phyloP scores from a whole-genome alignment of 2,797 vertebrate genomes.

The Chaetophractus vellerosus region DNA sequence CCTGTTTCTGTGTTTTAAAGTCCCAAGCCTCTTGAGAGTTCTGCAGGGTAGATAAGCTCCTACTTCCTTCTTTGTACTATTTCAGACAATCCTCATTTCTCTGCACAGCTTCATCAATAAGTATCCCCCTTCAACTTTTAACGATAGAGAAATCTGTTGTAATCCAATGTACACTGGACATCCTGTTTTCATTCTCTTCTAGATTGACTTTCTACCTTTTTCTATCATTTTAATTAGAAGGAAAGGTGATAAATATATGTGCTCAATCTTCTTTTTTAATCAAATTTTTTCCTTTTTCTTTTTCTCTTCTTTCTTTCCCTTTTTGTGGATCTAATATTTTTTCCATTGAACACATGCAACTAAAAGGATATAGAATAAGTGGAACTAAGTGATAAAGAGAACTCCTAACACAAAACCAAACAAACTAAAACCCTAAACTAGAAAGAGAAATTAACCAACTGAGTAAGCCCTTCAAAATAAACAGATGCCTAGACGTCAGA shows the following conservation, averaged over 20 bases:
- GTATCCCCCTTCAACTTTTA: not conserved
- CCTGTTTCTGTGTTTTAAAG: not conserved
- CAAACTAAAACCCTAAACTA: no score
- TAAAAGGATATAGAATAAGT: no score
- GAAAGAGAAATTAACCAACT: no score
- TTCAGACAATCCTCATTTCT: not conserved
- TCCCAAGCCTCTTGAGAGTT: not conserved
- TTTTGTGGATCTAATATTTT: no score
- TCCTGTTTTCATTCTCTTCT: slow-evolving; percentile 20
- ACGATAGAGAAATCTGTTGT: not conserved
- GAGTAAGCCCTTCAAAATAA: no score
- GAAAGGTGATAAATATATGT: not conserved
- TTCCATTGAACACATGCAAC: no score
- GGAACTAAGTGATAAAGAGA: no score
- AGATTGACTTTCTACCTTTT: not conserved
- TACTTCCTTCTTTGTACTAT: not conserved
- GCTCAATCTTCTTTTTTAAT: not conserved
- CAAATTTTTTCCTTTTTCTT: no score
- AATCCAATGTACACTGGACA: not conserved
- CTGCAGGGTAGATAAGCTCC: not conserved
- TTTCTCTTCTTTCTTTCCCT: no score
- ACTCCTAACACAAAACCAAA: no score
- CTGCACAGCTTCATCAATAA: not conserved
- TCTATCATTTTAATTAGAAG: slow-evolving; percentile 35
- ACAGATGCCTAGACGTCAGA: no score